Base-by-base conservation (phyloP, 2,888 invertebrate genomes). In the Drosophila longiperda region DNA sequence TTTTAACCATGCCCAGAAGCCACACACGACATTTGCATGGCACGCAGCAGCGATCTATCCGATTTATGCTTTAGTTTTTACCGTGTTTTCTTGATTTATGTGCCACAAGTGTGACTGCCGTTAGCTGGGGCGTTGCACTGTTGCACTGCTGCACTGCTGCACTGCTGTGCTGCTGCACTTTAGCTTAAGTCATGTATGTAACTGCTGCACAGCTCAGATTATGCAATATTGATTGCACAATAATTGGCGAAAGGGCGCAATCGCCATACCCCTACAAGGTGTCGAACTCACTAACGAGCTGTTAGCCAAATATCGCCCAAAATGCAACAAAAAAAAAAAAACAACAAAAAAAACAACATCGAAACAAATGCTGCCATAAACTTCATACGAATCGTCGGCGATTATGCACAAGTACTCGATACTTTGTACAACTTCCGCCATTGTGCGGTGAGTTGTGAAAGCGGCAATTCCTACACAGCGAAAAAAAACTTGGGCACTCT, bases 191-290 rank as follows among this genome's bases (percentile, higher is more conserved):
- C 45, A 45, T 45, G 45, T 45, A 45, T 23, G 45, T 20, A n/a
- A n/a, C 17, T 49, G 33, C 20, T 60, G 66, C 71, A 60, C 49
- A 64, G 76, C 77, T 77, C 84, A 84, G 85, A 85, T 85, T 85
- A 85, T 85, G 85, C 89, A 85, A 85, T 84, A 89, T 85, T 85
- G 85, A 85, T 85, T 85, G 85, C 85, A 89, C 85, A 89, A 85
- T 85, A 85, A 85, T 85, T 85, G 85, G 85, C 87, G 85, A 85
- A 85, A 85, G 85, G 89, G 85, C 75, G 73, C 82, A 87, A 88
- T 83, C 86, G 86, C n/a, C 69, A 76, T 85, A 74, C 75, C 85
- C 85, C 77, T 89, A 85, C 85, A 85, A 85, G 85, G 85, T 89
- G 89, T 89, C 89, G 87, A 84, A 77, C 70, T 76, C 69, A 82